phyloP scores from a whole-genome alignment of 2,797 vertebrate genomes.

The Sebastes hopkinsi region DNA sequence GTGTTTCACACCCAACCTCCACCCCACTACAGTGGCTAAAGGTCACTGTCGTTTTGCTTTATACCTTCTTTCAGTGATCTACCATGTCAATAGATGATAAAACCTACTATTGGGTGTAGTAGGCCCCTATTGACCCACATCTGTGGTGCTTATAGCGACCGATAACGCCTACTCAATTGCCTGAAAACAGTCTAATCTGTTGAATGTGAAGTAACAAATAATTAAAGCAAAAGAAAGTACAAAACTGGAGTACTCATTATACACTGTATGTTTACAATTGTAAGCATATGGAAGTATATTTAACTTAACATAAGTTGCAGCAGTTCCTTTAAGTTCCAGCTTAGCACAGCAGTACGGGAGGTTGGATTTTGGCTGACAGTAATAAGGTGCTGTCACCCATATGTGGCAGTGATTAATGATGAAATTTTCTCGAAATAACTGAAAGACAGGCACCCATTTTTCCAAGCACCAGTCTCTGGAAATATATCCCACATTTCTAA shows the following conservation, averaged over 20 bases:
- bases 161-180: too few relatives aligned
- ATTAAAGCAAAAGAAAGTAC: slow-evolving; percentile 8
- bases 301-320: slow-evolving; percentile 62
- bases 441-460: slow-evolving; percentile 24
- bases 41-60: too few relatives aligned
- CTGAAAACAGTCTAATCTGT: rapidly evolving
- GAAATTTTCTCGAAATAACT: slow-evolving; percentile 35
- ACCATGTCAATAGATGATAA: too few relatives aligned
- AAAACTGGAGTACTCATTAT: slow-evolving; percentile 15
- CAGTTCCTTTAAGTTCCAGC: slow-evolving; percentile 19
- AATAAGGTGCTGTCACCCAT: slow-evolving; percentile 19
- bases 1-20: too few relatives aligned
- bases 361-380: not conserved
- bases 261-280: slow-evolving; percentile 38
- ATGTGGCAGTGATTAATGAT: slow-evolving; percentile 48
- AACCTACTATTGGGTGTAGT: too few relatives aligned
- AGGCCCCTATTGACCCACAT: too few relatives aligned
- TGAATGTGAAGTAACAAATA: not conserved
- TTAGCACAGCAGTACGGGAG: not conserved
- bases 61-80: too few relatives aligned
- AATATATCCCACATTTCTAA: slow-evolving; percentile 35
- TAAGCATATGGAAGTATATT: slow-evolving; percentile 17
- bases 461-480: slow-evolving; percentile 7
- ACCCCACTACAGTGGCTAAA: too few relatives aligned
- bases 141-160: too few relatives aligned